Base-by-base conservation (phyloP, 2,888 invertebrate genomes). In the Drosophila infuscata region DNA sequence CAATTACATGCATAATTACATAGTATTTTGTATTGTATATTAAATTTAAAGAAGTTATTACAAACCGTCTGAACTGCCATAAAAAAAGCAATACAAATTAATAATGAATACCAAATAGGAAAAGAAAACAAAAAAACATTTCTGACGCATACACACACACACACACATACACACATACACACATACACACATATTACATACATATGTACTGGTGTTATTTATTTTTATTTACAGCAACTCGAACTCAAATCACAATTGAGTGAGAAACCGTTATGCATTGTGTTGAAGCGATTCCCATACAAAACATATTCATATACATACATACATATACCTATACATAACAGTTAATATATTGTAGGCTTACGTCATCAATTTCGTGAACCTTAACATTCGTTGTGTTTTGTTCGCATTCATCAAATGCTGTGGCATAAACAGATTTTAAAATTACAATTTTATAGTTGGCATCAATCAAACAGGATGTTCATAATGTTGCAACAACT, bases 11-110 rank as follows among this genome's bases (percentile, higher is more conserved):
- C 68, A 72, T 62, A 35, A 58, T 57, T 56, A 58, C 35, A 68
- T 61, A 64, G 52, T 65, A 76, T 80, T 78, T 82, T 79, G 62
- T 76, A 82, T 64, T 79, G 49, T 51, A 75, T 57, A 75, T 71
- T 66, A 70, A 48, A 68, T 67, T 51, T 61, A 64, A 79, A 65
- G 48, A 76, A 56, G 61, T 64, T 67, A 79, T 68, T 65, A 64
- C 43, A 66, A 82, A 89, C 82, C 78, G 82, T 76, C 81, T 85
- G 76, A 86, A 88, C 90, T 90, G 88, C 86, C 86, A 88, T 74
- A 70, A 56, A 38, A 81, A 71, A 88, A 89, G 88, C 88, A 88
- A 88, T 89, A 82, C 67, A 73, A 78, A 68, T 52, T 62, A 67
- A 75, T 58, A 67, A 71, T 51, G 61, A 70, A 65, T 63, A 66